These are phyloP conservation scores for Gryllus longicercus DNA, from an alignment of 2,888 invertebrate species.

Conservation along the genomic window DNA sequence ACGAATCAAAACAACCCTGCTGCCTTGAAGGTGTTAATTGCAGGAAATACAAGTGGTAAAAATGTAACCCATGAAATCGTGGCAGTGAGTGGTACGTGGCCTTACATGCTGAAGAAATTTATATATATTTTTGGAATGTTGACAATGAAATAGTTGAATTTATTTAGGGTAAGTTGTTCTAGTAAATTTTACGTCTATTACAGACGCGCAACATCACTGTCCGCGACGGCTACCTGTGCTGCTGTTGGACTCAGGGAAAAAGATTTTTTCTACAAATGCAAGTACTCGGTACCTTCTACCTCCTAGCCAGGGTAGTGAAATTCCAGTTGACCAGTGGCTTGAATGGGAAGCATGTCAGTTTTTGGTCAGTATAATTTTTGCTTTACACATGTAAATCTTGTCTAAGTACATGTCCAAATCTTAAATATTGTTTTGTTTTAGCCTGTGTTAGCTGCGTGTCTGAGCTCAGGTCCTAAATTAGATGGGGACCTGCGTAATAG, in stretches of 20 bases:
- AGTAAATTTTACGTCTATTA: slow-evolving; percentile 30
- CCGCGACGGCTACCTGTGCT: slow-evolving; percentile 64
- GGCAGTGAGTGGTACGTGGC: slow-evolving; percentile 58
- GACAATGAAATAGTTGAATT: not conserved
- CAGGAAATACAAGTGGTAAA: slow-evolving; percentile 62
- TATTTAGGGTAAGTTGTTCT: too few species aligned
- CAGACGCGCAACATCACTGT: slow-evolving; percentile 53
- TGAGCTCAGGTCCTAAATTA: slow-evolving; percentile 52
- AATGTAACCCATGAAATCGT: slow-evolving; percentile 57
- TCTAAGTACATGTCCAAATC: slow-evolving; percentile 24
- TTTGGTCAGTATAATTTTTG: slow-evolving; percentile 44
- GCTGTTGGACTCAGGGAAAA: slow-evolving; percentile 57
- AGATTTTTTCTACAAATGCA: slow-evolving; percentile 69
- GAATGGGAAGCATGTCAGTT: slow-evolving; percentile 49
- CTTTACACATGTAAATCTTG: not conserved
- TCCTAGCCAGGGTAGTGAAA: slow-evolving; percentile 44
- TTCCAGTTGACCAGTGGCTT: slow-evolving; percentile 46
- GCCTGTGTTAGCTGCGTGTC: slow-evolving; percentile 24
- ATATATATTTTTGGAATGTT: slow-evolving; percentile 28
- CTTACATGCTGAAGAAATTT: slow-evolving; percentile 24
- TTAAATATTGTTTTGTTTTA: slow-evolving; percentile 23
- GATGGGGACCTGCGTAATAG: slow-evolving; percentile 55
- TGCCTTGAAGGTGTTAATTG: slow-evolving; percentile 68
- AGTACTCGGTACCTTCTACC: slow-evolving; percentile 64
- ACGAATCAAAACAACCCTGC: slow-evolving; percentile 76